Base-by-base conservation (phyloP, 2,888 invertebrate genomes). In the Agrotis segetum region DNA sequence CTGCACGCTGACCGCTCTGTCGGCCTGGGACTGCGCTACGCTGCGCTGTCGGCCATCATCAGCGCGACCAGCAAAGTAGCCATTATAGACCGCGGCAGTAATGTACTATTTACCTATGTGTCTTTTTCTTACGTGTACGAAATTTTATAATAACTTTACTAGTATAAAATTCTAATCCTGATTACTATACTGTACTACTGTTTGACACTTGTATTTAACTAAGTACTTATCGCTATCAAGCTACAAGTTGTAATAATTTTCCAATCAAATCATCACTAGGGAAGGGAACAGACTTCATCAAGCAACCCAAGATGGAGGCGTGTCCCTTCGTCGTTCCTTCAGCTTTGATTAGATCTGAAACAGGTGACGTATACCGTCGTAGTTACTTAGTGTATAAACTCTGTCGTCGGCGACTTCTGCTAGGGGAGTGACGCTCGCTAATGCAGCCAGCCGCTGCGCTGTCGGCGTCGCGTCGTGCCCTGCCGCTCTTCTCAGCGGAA, bases 341-440 rank as follows among this genome's bases (percentile, higher is more conserved):
- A 60, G 68, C n/a, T 68, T 69, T 81, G 52, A 77, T 77, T 81
- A 68, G 34, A 79, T 81, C 24, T 62, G 58, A 66, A 74, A 53
- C 60, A 80, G 56, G 29, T 75, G 60, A 62, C 44, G 50, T 66
- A 61, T 44, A 53, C 52, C 29, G 55, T 74, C 65, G 24, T 21
- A 68, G 46, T 29, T 70, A 70, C 49, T 65, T 60, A 50, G 55
- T 55, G 52, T 71, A 66, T 68, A 64, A 40, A 59, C 60, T 62
- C 60, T 24, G 63, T 64, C 64, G n/a, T n/a, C n/a, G n/a, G n/a
- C n/a, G 64, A 58, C 66, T 56, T 71, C 62, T 82, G 67, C 70
- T 75, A 55, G 50, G 68, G 76, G 81, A 78, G 70, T 70, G 83
- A 78, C 82, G 59, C 65, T 64, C 77, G 72, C 72, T 87, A 87